Base-by-base conservation (phyloP, 2,797 vertebrate genomes). In the Prunella strophiata region DNA sequence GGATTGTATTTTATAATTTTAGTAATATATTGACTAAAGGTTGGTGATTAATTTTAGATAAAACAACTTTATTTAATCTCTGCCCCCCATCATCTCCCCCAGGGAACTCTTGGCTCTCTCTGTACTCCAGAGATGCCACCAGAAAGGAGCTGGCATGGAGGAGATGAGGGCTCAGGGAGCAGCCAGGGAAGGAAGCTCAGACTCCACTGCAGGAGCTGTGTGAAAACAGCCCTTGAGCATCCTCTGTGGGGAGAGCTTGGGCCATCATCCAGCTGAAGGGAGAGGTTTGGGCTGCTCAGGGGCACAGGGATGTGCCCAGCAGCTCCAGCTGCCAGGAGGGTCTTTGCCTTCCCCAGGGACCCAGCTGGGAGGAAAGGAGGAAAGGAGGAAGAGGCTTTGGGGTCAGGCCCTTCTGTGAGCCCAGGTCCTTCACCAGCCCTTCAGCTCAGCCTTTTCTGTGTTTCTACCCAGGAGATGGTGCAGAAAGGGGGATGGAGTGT, bases 81-180 rank as follows among this genome's bases (percentile, higher is more conserved):
- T 82, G 71, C 4, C 29, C 76, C 15, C 19, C 8, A 7, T 6
- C 25, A 9, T 9, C 59, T 68, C 40, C 21, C 15, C 59, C 67
- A 11, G 42, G 67, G 32, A 52, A 2, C 59, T 6, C 29, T 2
- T 13, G 7, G 2, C 42, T 79, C 50, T 54, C 50, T 42, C 72
- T 30, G 5, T 1, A 0, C 6, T 3, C 1, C 4, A 9, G 55
- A n/a, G 47, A 8, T 9, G 12, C 14, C n/a, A n/a, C 11, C 66
- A 52, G 55, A 16, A 65, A 30, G 0, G 1, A n/a, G 12, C 13
- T 43, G 52, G 55, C 19, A 14, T 2, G 14, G 12, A n/a, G 22
- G 29, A 26, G 42, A 10, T 3, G 4, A 27, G 10, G 54, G 66
- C 67, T 78, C 52, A 14, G 66, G n/a, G 55, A 19, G 36, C 42